A percentile compares a stretch with the other conserved stretches of the same genome.
These are phyloP conservation scores for Otis tarda DNA, from an alignment of 2,113 vertebrate species.

Conservation along the genomic window DNA sequence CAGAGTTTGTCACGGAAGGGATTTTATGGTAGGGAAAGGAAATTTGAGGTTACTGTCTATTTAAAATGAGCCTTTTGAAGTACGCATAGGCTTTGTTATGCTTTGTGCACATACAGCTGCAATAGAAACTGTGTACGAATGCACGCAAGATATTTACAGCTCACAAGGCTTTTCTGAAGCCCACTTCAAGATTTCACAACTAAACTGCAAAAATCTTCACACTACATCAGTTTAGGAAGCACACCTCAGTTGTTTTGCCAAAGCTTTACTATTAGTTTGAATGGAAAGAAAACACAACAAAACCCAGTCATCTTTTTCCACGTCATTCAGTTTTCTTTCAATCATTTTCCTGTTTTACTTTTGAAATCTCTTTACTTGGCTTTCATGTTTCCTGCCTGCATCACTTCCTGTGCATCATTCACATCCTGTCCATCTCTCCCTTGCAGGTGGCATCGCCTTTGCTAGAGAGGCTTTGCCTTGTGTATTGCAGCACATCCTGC, in stretches of 20 bases:
- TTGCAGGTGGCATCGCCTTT: conserved; percentile 34
- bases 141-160: not conserved
- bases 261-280: not conserved
- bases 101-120: not conserved
- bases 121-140: not conserved
- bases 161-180: not conserved
- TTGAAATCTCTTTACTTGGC: conserved; percentile 16
- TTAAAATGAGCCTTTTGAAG: not conserved
- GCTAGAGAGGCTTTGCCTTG: conserved; percentile 38
- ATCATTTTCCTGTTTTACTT: conserved; percentile 61
- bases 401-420: conserved; percentile 61
- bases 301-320: not conserved
- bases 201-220: not conserved
- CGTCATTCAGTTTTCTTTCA: conserved; percentile 26
- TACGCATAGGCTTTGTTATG: not conserved
- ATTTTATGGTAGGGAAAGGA: not conserved
- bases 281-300: conserved; percentile 7
- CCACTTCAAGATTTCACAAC: not conserved
- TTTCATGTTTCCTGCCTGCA: conserved; percentile 53
- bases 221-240: not conserved
- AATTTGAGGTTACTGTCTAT: not conserved
- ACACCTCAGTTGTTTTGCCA: not conserved
- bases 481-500: conserved; percentile 50
- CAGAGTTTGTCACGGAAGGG: not conserved
- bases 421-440: conserved; percentile 43